Evolutionary conservation across 2,113 vertebrate genomes (phyloP).

Genomic region (Microtus richardsoni): DNA sequence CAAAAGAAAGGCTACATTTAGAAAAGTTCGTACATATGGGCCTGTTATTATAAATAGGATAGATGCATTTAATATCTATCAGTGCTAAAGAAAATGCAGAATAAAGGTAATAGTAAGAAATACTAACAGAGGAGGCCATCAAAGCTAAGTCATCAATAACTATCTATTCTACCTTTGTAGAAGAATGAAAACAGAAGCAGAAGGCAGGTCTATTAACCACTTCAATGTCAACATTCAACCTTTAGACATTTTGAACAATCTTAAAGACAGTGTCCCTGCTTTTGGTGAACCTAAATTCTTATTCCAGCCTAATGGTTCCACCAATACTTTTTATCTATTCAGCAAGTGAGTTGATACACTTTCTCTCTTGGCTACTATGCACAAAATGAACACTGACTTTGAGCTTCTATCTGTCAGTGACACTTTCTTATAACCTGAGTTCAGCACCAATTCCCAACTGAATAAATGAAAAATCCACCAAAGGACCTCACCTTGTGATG

Average conservation of each 20-base stretch:
- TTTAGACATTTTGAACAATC: not conserved
- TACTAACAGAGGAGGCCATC: not conserved
- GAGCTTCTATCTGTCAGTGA: not conserved
- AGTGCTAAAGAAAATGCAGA: conserved; percentile 12
- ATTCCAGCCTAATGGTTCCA: not conserved
- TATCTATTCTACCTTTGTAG: not conserved
- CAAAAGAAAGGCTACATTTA: not conserved
- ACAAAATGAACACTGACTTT: conserved; percentile 2
- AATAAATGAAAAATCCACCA: not conserved
- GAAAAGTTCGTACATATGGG: not conserved
- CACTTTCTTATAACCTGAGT: not conserved
- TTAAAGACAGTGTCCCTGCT: not conserved
- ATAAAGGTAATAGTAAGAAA: not conserved
- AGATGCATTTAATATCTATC: not conserved
- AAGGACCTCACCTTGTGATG: not conserved
- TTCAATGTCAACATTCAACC: not conserved
- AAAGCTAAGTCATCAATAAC: not conserved
- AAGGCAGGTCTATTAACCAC: not conserved
- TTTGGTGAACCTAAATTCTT: not conserved
- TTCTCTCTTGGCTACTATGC: not conserved
- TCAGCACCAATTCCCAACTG: not conserved
- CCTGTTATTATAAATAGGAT: conserved; percentile 1
- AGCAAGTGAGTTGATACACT: not conserved
- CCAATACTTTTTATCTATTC: conserved; percentile 1
- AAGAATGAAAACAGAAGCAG: not conserved